A percentile compares a stretch with the other conserved stretches of the same genome.
Conservation (phyloP, 2,888 invertebrate species). For the Cosmia pyralina region DNA sequence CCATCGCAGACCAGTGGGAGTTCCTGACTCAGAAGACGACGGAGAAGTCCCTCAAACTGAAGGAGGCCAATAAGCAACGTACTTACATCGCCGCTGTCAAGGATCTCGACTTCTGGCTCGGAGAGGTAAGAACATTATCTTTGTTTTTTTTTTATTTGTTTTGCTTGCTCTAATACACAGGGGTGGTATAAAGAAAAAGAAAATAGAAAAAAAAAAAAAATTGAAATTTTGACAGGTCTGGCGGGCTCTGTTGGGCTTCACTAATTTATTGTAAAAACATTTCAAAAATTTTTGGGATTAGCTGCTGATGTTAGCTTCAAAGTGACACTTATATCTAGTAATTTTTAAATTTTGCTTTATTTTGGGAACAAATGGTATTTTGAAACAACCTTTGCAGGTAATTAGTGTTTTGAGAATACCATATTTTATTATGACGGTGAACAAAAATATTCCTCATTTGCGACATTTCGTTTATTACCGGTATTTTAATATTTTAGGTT, state of each 20-base stretch:
- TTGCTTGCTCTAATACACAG: too few relatives aligned
- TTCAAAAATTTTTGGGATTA: too few relatives aligned
- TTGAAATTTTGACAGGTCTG: too few relatives aligned
- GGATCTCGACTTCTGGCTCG: slow-evolving; percentile 99
- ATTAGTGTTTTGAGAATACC: neutral
- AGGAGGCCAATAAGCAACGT: slow-evolving; percentile 99
- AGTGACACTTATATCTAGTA: neutral
- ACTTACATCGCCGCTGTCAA: slow-evolving; percentile 99
- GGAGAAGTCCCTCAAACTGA: slow-evolving; percentile 99
- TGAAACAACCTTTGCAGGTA: neutral
- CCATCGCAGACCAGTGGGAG: slow-evolving; percentile 99
- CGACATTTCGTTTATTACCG: neutral
- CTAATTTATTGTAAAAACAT: neutral
- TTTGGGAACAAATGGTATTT: neutral
- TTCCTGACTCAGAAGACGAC: slow-evolving; percentile 99
- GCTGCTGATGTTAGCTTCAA: too few relatives aligned
- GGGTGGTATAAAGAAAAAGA: too few relatives aligned
- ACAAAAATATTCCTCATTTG: too few relatives aligned
- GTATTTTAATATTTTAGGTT: slow-evolving; percentile 86
- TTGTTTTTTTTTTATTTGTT: too few relatives aligned
- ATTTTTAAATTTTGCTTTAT: neutral
- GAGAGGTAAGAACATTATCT: slow-evolving; percentile 91
- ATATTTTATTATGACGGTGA: neutral
- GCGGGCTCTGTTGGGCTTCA: neutral
- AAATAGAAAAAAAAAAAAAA: too few relatives aligned